phyloP scores from a whole-genome alignment of 2,888 invertebrate species.

The Oscheius sp. region DNA sequence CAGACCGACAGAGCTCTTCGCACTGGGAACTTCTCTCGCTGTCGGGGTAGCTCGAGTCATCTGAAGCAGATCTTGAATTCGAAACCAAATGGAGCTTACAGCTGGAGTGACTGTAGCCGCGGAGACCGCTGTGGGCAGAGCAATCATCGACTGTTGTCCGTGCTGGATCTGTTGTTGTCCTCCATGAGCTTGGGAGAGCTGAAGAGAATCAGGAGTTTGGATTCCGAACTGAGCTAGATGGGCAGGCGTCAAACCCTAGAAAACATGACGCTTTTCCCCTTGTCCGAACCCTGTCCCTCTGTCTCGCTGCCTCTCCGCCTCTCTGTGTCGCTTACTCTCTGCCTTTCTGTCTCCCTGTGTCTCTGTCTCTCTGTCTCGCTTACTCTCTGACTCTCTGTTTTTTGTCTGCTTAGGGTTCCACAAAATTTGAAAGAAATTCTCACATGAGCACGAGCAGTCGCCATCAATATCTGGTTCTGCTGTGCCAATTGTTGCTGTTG shows the following conservation, averaged over 20 bases:
- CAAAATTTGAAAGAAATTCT: not conserved
- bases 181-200: conserved; percentile 8
- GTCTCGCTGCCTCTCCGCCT: no score
- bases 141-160: not conserved
- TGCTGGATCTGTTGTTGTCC: conserved; percentile 8
- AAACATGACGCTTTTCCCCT: not conserved
- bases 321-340: no score
- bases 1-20: conserved; percentile 32
- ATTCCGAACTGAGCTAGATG: conserved; percentile 21
- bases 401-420: not conserved
- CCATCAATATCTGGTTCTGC: not conserved
- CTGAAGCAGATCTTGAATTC: not conserved
- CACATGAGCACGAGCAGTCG: conserved; percentile 16
- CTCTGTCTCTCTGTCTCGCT: no score
- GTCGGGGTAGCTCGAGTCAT: conserved; percentile 25
- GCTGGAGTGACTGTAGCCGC: conserved; percentile 22
- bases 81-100: not conserved
- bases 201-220: conserved; percentile 26
- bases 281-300: no score
- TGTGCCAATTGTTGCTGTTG: conserved; percentile 1
- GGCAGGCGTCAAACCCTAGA: conserved; percentile 13
- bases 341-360: no score
- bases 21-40: conserved; percentile 16
- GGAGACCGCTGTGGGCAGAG: conserved; percentile 19
- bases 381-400: no score